phyloP scores from a whole-genome alignment of 2,797 vertebrate species.

The Helostoma temminkii region DNA sequence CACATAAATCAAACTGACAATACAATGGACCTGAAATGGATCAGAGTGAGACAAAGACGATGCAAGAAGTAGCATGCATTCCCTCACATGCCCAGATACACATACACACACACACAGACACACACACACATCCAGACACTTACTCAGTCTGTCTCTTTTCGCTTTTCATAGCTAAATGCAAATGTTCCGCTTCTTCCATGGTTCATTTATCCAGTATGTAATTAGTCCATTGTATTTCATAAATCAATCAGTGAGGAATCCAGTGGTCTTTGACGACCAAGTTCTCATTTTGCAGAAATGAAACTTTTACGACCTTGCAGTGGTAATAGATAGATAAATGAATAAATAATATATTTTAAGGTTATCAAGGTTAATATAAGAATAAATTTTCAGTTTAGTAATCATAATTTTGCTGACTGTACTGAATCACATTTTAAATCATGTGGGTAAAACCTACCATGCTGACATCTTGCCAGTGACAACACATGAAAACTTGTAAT shows the following conservation, averaged over 20 bases:
- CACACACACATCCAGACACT: background rate
- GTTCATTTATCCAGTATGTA: conserved; percentile 81
- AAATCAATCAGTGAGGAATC: conserved; percentile 74
- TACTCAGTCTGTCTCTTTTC: conserved; percentile 24
- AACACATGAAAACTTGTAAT: conserved; percentile 4
- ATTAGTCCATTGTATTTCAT: conserved; percentile 81
- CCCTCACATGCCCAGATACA: conserved; percentile 25
- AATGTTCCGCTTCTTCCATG: conserved; percentile 75
- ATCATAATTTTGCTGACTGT: conserved; percentile 21
- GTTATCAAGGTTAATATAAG: conserved; percentile 27
- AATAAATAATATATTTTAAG: conserved; percentile 21
- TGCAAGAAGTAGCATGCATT: conserved; percentile 64
- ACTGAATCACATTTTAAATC: background rate
- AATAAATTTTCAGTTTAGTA: conserved; percentile 34
- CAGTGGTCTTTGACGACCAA: conserved; percentile 66
- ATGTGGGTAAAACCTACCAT: conserved; percentile 7
- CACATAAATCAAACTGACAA: conserved; percentile 88
- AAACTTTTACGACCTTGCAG: conserved; percentile 53
- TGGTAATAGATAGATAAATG: background rate
- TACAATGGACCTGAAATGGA: conserved; percentile 84
- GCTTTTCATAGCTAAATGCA: conserved; percentile 70
- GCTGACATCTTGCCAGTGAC: background rate
- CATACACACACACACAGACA: conserved; percentile 11
- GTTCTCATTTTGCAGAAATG: conserved; percentile 46
- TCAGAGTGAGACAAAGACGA: conserved; percentile 79